Conservation (phyloP, 2,888 invertebrate species). For the Chrysomela aeneicollis region DNA sequence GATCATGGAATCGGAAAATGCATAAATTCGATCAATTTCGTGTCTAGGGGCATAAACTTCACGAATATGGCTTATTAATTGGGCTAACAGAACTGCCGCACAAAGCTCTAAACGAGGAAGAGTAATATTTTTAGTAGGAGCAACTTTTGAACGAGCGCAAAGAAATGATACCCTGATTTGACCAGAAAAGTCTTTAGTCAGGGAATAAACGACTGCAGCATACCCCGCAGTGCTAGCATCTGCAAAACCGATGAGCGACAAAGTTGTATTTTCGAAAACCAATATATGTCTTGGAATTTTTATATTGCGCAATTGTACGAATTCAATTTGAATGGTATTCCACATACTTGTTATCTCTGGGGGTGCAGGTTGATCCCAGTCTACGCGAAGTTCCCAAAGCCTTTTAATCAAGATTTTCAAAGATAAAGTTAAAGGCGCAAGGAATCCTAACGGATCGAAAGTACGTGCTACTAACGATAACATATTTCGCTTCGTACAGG, state of each 20-base stretch:
- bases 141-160: too few species aligned
- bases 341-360: background rate
- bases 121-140: background rate
- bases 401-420: background rate
- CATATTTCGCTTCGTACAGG: background rate
- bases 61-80: background rate
- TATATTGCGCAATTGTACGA: too few species aligned
- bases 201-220: background rate
- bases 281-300: too few species aligned
- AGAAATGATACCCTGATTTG: too few species aligned
- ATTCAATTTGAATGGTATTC: too few species aligned
- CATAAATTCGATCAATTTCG: background rate
- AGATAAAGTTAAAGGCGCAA: background rate
- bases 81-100: background rate
- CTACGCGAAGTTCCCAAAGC: background rate
- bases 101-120: background rate
- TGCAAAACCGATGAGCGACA: background rate
- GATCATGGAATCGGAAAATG: slow-evolving; percentile 7
- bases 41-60: background rate
- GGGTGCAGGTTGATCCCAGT: background rate
- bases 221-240: background rate
- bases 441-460: background rate
- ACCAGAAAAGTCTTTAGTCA: too few species aligned
- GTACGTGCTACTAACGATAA: background rate
- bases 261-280: background rate